A percentile compares a stretch with the other conserved stretches of the same genome.
These are phyloP conservation scores for Micromys minutus DNA, from an alignment of 2,113 vertebrate species.

Conservation along the genomic window DNA sequence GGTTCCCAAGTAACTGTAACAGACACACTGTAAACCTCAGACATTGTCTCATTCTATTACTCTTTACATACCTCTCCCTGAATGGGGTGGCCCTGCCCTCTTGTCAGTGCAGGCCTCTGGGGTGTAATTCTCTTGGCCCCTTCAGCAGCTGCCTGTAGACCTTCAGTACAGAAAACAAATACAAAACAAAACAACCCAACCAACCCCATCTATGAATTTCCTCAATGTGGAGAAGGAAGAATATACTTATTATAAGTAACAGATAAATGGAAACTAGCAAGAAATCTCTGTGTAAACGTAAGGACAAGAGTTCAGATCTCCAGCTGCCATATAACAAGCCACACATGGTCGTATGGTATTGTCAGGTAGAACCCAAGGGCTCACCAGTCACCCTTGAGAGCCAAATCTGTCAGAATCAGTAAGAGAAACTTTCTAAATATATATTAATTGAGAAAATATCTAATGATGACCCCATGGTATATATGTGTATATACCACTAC, in stretches of 20 bases:
- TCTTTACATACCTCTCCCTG: fast-evolving
- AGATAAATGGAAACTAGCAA: not conserved
- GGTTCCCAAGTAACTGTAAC: not conserved
- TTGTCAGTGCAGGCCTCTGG: no score
- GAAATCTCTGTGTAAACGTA: not conserved
- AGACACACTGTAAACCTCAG: fast-evolving
- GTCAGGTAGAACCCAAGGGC: no score
- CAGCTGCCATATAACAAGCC: not conserved
- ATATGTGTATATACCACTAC: no score
- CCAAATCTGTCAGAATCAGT: not conserved
- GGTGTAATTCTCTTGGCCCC: not conserved
- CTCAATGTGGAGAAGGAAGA: fast-evolving
- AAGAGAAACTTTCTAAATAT: not conserved
- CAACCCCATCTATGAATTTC: not conserved
- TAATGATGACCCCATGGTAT: not conserved
- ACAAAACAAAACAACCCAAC: no score
- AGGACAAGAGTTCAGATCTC: not conserved
- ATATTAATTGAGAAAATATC: not conserved
- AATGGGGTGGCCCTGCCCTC: not conserved
- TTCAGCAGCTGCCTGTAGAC: not conserved
- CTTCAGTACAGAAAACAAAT: not conserved
- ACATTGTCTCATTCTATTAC: fast-evolving
- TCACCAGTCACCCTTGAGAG: no score
- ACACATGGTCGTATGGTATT: no score
- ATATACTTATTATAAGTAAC: not conserved